Percentiles rank a stretch among this genome's conserved stretches.
phyloP scores from a whole-genome alignment of 64 coral and sea anemone genomes.

The Pocillopora damicornis region DNA sequence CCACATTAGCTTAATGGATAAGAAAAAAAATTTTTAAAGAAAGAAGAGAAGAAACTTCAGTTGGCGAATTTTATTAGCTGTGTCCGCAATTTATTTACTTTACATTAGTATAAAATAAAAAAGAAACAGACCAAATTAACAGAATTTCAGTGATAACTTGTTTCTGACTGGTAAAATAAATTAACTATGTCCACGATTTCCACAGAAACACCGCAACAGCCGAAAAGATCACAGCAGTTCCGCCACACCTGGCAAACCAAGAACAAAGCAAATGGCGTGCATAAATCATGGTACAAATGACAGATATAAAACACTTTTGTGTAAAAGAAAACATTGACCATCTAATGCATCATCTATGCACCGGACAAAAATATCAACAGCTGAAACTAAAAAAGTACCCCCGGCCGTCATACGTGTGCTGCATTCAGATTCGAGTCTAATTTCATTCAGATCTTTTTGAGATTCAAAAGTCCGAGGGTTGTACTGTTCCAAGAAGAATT shows the following conservation, averaged over 20 bases:
- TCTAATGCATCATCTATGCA: not conserved
- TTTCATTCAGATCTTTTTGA: not conserved
- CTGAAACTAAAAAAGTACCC: slow-evolving; percentile 4
- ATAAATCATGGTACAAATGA: not conserved
- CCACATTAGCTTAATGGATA: no score
- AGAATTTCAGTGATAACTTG: not conserved
- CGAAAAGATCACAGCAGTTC: slow-evolving; percentile 21
- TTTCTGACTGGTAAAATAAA: not conserved
- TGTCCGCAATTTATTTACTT: no score
- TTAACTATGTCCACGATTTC: slow-evolving; percentile 16
- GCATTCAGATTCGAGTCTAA: not conserved
- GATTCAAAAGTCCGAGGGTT: not conserved
- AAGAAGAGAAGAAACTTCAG: no score
- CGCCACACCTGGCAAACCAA: slow-evolving; percentile 17
- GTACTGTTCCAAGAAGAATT: not conserved
- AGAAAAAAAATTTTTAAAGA: no score
- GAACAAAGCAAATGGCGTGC: not conserved
- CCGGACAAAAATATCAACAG: not conserved
- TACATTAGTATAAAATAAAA: no score
- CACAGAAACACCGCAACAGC: slow-evolving; percentile 27
- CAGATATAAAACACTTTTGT: not conserved
- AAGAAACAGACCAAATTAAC: no score
- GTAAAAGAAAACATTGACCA: not conserved
- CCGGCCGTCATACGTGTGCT: not conserved
- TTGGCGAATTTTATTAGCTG: no score